Conservation (phyloP, 2,113 vertebrate species). For the Cathartes aura region DNA sequence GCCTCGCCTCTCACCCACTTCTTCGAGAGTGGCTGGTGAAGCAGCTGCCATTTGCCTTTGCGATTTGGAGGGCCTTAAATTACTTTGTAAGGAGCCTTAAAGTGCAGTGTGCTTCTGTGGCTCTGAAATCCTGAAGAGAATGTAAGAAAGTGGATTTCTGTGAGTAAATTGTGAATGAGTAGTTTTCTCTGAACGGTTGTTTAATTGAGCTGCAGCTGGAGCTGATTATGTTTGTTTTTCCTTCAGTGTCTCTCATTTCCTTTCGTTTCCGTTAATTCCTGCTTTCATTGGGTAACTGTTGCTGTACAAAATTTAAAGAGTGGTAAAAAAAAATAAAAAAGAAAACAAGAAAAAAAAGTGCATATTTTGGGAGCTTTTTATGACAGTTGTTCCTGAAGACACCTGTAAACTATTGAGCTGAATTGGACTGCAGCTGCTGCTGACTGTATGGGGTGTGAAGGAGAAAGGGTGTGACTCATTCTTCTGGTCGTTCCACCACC, state of each 20-base stretch:
- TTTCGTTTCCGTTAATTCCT: conserved; percentile 59
- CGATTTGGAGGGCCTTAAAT: background rate
- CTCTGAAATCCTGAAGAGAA: conserved; percentile 4
- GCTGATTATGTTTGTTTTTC: conserved; percentile 68
- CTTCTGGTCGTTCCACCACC: background rate
- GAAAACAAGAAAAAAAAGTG: background rate
- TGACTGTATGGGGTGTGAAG: background rate
- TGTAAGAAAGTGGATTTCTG: conserved; percentile 17
- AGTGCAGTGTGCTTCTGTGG: background rate
- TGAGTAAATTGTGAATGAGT: conserved; percentile 31
- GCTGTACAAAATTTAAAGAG: conserved; percentile 46
- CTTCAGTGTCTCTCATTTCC: conserved; percentile 65
- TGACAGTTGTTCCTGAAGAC: conserved; percentile 36
- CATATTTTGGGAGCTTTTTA: conserved; percentile 32
- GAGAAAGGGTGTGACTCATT: conserved; percentile 20
- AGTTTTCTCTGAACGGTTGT: conserved; percentile 22
- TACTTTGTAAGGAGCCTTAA: background rate
- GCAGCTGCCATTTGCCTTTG: background rate
- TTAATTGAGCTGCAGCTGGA: conserved; percentile 70
- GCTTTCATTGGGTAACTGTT: conserved; percentile 55
- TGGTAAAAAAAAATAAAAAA: background rate
- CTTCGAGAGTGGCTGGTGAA: background rate
- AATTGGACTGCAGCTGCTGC: conserved; percentile 35
- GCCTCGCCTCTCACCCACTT: background rate
- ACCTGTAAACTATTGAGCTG: conserved; percentile 50